Base-by-base conservation (phyloP, 2,113 vertebrate genomes). In the Scomber scombrus region DNA sequence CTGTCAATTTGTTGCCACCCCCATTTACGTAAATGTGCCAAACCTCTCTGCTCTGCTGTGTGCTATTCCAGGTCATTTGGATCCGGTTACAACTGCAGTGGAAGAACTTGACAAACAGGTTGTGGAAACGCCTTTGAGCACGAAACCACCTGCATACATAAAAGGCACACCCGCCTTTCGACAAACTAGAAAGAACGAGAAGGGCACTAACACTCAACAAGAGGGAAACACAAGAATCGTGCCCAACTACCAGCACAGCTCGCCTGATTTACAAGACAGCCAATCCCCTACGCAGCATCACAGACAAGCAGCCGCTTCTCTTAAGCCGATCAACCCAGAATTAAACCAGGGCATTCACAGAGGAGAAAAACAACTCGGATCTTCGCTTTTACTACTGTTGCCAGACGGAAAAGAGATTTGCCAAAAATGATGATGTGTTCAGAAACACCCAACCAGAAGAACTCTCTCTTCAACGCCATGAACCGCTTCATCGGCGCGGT, bases 391-490 rank as follows among this genome's bases (percentile, higher is more conserved):
- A 29, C 29, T 40, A 61, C 55, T 45, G 0, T 1, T 11, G 4
- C 9, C 10, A 10, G 10, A 49, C 10, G 15, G 16, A 34, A 5
- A 76, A 46, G 34, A 60, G 7, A 16, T 26, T 26, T 58, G 63
- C 31, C 73, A 47, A 64, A 82, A 45, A 92, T 84, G 85, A 94
- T 49, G 89, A 97, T 96, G 96, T 97, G 77, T 90, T 90, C 91
- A 40, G 97, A 99, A 61, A 94, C 96, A 47, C 93, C 95, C 89
- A 96, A 93, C 75, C 97, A 97, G 93, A 99, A 97, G 88, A 97
- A 98, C 92, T 97, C 97, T 49, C 96, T 99, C 61, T 97, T 98
- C 85, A 97, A 97, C 84, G 97, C 97, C 91, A 99, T 98, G 98
- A 97, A 99, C 93, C 95, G 97, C 79, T 99, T 99, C 90, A 95